These are phyloP conservation scores for Nesoenas mayeri DNA, from an alignment of 2,113 vertebrate genomes.

Conservation along the genomic window DNA sequence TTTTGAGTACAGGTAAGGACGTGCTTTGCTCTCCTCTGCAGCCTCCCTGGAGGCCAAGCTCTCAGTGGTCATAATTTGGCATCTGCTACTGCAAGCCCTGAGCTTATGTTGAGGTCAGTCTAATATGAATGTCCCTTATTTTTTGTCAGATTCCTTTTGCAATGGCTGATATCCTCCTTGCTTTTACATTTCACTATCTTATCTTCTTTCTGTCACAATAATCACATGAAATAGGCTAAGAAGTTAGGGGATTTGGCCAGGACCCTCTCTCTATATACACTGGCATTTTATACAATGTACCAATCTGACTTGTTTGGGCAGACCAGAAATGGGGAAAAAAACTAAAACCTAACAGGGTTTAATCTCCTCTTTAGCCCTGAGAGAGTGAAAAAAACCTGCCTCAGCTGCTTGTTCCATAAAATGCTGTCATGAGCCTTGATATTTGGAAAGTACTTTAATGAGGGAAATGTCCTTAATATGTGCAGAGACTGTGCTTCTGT, in stretches of 20 bases:
- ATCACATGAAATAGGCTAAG: background rate
- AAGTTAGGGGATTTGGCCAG: background rate
- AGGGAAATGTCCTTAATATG: background rate
- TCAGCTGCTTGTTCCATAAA: background rate
- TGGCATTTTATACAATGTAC: background rate
- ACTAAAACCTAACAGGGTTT: background rate
- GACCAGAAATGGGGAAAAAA: background rate
- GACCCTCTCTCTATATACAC: background rate
- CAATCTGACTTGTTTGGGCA: background rate
- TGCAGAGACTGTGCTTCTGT: background rate
- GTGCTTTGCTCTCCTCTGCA: background rate
- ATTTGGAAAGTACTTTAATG: background rate
- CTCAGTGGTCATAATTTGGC: background rate
- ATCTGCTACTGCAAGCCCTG: background rate
- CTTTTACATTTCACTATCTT: background rate
- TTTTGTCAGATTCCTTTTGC: background rate
- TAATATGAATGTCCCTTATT: background rate
- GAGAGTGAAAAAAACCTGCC: background rate
- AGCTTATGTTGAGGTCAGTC: background rate
- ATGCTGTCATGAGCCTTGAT: background rate
- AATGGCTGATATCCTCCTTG: background rate
- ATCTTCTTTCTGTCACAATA: background rate
- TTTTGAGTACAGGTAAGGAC: slow-evolving; percentile 84
- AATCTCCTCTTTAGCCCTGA: background rate
- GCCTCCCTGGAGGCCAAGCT: background rate